Base-by-base conservation (phyloP, 92 coral and sea anemone genomes). In the Umimayanthus kanabou region DNA sequence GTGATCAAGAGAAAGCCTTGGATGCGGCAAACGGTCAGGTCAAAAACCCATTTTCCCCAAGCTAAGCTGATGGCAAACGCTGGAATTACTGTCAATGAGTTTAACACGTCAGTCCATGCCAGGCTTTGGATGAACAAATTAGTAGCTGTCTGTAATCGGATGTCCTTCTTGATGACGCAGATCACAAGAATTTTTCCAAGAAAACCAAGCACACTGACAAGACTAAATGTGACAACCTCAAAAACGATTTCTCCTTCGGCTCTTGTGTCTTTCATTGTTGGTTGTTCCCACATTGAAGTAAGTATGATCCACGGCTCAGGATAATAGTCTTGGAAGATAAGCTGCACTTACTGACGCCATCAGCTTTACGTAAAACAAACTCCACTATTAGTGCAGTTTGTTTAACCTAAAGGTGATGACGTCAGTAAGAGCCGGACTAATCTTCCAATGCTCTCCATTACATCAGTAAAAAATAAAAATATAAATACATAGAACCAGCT, bases 1-100 rank as follows among this genome's bases (percentile, higher is more conserved):
- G 76, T 72, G 39, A 72, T 72, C 6, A 72, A 18, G 18, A 72
- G 76, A 72, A 72, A 72, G 76, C 76, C 76, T 39, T 72, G 76
- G 22, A 72, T 72, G 39, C 76, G 43, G 43, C 43, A 72, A 30
- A 72, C 40, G 7, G 76, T 72, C 76, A 30, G 18, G 39, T 29
- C 9, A 33, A 72, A 72, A 29, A 72, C 39, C 76, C 43, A 72
- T 72, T 72, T 72, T 43, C 23, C 76, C 39, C 39, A 16, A 2
- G 76, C 76, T 13, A 72, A 43, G 9, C 76, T 72, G 76, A 72
- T 72, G 43, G 76, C 76, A 72, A 72, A 30, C 0, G 43, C 76
- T 72, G 76, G 76, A 10, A 72, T 72, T 18, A 72, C 76, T 29
- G 76, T 72, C 20, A 72, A 10, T 4, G 76, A 72, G 39, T 72